Evolutionary conservation across 2,888 invertebrate genomes (phyloP).

Genomic region (Geophilus truncorum): DNA sequence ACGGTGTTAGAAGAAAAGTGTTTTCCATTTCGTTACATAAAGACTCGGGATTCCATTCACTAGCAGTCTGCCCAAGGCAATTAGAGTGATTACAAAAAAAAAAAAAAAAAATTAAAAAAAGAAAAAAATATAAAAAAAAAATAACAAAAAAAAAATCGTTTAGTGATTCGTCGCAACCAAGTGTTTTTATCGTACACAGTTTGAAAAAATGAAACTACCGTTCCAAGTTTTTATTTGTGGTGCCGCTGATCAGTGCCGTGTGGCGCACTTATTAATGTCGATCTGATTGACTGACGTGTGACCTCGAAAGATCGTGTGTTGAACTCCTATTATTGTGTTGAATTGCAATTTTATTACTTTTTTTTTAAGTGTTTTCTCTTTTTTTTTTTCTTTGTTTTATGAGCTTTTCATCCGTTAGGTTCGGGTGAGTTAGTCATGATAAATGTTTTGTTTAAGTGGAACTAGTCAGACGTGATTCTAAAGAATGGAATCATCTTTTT

Average conservation of each 20-base stretch:
- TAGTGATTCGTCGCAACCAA: neutral
- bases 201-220: neutral
- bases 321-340: neutral
- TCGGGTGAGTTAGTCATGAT: neutral
- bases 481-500: neutral
- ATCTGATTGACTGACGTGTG: neutral
- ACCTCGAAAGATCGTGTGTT: neutral
- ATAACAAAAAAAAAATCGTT: neutral
- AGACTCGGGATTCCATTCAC: neutral
- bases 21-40: conserved; percentile 15
- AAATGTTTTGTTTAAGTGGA: neutral
- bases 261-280: neutral
- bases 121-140: neutral
- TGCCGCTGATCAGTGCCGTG: neutral
- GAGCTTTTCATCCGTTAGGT: neutral
- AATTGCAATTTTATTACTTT: neutral
- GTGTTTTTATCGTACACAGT: neutral
- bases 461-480: neutral
- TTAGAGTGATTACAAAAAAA: neutral
- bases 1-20: neutral
- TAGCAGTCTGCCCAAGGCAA: neutral
- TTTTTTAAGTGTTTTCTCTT: too few species aligned
- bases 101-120: too few species aligned
- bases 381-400: too few species aligned
- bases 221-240: neutral